Evolutionary conservation across 1,140 invertebrate species (phyloP), one percentile per base, ranked within the genome.

Genomic region (Drosophila tsacasi): DNA sequence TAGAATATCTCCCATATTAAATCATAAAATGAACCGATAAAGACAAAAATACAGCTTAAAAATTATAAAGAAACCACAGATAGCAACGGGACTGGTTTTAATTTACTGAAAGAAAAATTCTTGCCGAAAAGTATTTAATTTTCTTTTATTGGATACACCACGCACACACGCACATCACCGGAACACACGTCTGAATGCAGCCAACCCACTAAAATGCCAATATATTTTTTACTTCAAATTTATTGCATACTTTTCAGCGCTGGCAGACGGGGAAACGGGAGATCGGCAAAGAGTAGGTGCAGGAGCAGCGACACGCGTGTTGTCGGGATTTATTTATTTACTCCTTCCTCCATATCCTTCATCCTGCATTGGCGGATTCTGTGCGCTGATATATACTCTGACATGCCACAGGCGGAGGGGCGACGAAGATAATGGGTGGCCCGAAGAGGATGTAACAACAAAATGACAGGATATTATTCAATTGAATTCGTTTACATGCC

Each of bases 401-500:
- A 90, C 84, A 90, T 81, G 85, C 57, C 83, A 69, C 17, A 10
- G 57, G 49, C 23, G 9, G 27, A 12, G 42, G 46, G 32, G 35
- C 23, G 25, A 25, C 17, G 40, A 44, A 44, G 55, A 73, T 74
- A 74, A 74, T 74, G 71, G 71, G 37, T 61, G 21, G 46, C 55
- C 46, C 54, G 46, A 39, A 50, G 71, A 74, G 76, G 77, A 74
- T 65, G 74, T 78, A 60, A 78, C 83, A 64, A 74, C 85, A 79
- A 90, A 90, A 90, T 91, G 86, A 90, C 85, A 90, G 85, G 85
- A 90, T 91, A 90, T 90, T 90, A 90, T 90, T 91, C 85, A 90
- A 90, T 90, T 90, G 85, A 90, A 90, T 90, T 85, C 85, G 86
- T 85, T 90, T 90, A 90, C 85, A 90, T 82, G 85, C 86, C 76